Evolutionary conservation across 2,888 invertebrate species (phyloP), one percentile per base, ranked within the genome.

Genomic region (Epirrhoe alternata): DNA sequence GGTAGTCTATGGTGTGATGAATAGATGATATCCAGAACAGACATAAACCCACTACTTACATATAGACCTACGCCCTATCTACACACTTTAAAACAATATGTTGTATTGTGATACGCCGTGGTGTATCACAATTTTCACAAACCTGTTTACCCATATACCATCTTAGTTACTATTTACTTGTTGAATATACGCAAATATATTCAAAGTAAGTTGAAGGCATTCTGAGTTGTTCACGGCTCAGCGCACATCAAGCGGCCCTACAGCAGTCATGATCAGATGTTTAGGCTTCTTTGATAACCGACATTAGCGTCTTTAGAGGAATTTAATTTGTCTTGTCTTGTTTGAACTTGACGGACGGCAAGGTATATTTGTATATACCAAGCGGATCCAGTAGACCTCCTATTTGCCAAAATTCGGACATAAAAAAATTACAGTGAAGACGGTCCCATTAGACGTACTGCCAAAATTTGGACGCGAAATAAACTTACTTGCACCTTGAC

Each of bases 221-320:
- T 89, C 90, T 87, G 82, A 83, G 84, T 82, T 80, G 76, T 77
- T 84, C 76, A 76, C 91, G 78, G 79, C 64, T 74, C 78, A 78
- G 61, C 81, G 87, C 78, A 90, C 89, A 82, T 92, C 92, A 92
- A 92, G 91, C 91, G 86, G 56, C 75, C 78, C 76, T 77, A 76
- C 74, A 59, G 42, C 83, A 86, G 78, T 89, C 89, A 89, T 87
- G 86, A 88, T 89, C 88, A 89, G 86, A 83, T 80, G 86, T 85
- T 88, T 86, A 87, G 88, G 86, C 84, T 89, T 89, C 92, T 91
- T 91, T 91, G 90, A 90, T 90, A 88, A 87, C 85, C 86, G 80
- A 86, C 86, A 89, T 87, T 86, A 86, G 75, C 87, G 84, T 88
- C 88, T 89, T 85, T 77, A 73, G 72, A 72, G 87, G 89, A 91